Base-by-base conservation (phyloP, 1,140 invertebrate species). In the Leptopilina boulardi region DNA sequence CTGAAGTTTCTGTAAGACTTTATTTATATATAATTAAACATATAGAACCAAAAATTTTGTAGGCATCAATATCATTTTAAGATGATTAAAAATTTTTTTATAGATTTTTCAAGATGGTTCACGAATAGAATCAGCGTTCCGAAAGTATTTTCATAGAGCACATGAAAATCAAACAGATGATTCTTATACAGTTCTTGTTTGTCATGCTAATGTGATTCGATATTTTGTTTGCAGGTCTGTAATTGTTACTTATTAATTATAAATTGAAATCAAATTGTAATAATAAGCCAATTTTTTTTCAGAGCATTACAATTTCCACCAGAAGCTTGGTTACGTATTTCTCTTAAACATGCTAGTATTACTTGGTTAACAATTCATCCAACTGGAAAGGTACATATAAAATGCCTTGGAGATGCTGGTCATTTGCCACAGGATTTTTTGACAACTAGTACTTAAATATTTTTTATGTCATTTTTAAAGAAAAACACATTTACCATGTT, bases 201-300 rank as follows among this genome's bases (percentile, higher is more conserved):
- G 98, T 81, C 99, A 99, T 92, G 98, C 97, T 13, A 99, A 99
- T 92, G 98, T 99, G 11, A 99, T 99, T 83, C 92, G 99, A 76
- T 99, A 99, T 91, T 99, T 99, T 91, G 95, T 99, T 18, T 99
- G 98, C 92, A 94, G 97, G 97, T 98, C 89, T 92, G 89, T 91
- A 56, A 15, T 56, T 18, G 4, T 74, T 59, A 30, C 59, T 47
- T 51, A 11, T 44, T 38, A 4, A 3, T 47, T 47, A 47, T 47
- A 5, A 47, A 47, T 47, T 38, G 0, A 38, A 38, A 38, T 38
- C 9, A 38, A 9, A 38, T 38, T 4, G 0, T 38, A 38, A 38
- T 38, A 38, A 38, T 38, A 9, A 38, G 34, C 8, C 42, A 47
- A 47, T 74, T 74, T 74, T 73, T 42, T 71, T 74, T 5, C 91